Evolutionary conservation across 2,888 invertebrate genomes (phyloP).

Genomic region (Oligia strigilis): DNA sequence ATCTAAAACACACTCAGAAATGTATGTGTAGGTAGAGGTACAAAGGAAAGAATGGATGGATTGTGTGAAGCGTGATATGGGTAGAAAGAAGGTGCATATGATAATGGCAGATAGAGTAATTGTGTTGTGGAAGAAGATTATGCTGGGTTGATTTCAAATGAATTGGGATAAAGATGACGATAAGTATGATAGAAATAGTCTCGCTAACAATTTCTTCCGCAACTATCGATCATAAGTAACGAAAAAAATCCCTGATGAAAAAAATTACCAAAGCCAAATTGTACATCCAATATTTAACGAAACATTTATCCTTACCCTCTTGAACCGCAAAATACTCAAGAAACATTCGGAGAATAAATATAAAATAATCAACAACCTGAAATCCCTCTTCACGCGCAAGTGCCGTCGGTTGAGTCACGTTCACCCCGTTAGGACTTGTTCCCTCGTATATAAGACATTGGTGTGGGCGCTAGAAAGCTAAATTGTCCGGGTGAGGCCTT

Average conservation of each 20-base stretch:
- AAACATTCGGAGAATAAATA: slow-evolving; percentile 35
- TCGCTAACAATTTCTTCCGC: not conserved
- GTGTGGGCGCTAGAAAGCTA: slow-evolving; percentile 57
- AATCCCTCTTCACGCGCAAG: slow-evolving; percentile 43
- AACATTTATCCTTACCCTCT: slow-evolving; percentile 24
- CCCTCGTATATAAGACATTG: slow-evolving; percentile 55
- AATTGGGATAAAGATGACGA: not conserved
- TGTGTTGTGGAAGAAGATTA: not conserved
- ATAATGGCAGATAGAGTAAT: not conserved
- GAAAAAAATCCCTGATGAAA: not conserved
- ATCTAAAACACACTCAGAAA: not conserved
- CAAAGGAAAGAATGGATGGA: not conserved
- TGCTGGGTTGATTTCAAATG: not conserved
- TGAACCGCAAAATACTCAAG: slow-evolving; percentile 33
- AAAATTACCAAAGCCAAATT: slow-evolving; percentile 17
- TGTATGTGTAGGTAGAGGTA: not conserved
- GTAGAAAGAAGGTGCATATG: too few relatives aligned
- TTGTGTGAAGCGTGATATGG: not conserved
- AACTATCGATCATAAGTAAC: not conserved
- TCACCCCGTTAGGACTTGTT: slow-evolving; percentile 58
- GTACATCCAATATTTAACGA: slow-evolving; percentile 35
- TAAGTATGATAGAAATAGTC: not conserved
- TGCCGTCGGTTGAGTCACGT: slow-evolving; percentile 59
- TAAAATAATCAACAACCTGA: slow-evolving; percentile 56
- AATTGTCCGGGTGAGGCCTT: slow-evolving; percentile 50